Conservation (phyloP, 2,888 invertebrate genomes). For the Pharmacophagus antenor region DNA sequence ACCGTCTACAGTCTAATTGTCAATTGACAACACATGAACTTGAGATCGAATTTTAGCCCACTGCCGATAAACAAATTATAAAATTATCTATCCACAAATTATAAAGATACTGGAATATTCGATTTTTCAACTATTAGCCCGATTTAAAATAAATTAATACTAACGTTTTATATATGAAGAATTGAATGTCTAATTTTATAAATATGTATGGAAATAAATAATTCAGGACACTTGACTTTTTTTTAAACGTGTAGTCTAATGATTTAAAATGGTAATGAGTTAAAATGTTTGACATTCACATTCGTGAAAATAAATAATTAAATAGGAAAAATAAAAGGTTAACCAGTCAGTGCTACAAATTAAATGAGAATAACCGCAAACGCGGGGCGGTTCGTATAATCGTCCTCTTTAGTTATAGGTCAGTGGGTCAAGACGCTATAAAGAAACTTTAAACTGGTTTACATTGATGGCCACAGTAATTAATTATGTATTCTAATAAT, state of each 20-base stretch:
- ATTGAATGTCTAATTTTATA: no score
- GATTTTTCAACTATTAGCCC: no score
- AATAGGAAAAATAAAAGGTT: conserved; percentile 16
- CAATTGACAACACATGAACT: no score
- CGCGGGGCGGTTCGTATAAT: conserved; percentile 11
- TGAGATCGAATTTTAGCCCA: no score
- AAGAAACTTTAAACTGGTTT: conserved; percentile 24
- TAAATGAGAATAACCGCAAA: conserved; percentile 6
- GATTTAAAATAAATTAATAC: no score
- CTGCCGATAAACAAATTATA: no score
- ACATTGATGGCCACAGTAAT: conserved; percentile 2
- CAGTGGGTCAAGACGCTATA: conserved; percentile 20
- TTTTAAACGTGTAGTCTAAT: background rate
- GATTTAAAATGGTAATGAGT: background rate
- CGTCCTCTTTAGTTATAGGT: conserved; percentile 27
- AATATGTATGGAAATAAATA: no score
- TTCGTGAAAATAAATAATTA: background rate
- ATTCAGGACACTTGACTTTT: no score
- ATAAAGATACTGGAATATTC: no score
- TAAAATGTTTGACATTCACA: background rate
- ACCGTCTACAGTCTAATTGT: no score
- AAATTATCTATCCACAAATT: no score
- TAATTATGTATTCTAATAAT: conserved; percentile 9
- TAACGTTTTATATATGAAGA: no score
- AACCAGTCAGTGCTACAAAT: conserved; percentile 14